Conservation (phyloP, 1,140 invertebrate genomes). For the Halictus rubicundus region DNA sequence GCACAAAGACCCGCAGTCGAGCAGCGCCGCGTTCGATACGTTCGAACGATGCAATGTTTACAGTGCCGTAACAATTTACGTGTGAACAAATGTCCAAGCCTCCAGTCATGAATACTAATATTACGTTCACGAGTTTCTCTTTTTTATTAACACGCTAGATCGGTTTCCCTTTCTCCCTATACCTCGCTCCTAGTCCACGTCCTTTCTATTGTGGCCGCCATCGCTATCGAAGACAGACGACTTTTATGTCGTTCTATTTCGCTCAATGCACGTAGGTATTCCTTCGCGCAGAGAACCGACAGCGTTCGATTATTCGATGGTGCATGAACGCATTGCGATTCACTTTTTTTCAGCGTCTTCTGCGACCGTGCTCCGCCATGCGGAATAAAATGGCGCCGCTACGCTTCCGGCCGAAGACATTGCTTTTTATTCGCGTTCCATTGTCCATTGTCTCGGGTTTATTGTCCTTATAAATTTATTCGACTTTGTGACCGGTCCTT, state of each 20-base stretch:
- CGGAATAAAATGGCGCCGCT: neutral
- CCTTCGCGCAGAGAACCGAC: neutral
- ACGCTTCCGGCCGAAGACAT: neutral
- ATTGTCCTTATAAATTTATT: neutral
- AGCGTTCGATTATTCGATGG: neutral
- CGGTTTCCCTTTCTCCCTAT: neutral
- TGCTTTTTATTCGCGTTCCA: neutral
- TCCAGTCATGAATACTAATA: neutral
- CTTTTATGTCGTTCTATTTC: neutral
- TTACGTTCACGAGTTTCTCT: slow-evolving; percentile 20
- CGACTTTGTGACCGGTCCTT: neutral
- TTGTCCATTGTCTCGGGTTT: neutral
- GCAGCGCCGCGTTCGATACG: no score
- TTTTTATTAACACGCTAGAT: neutral
- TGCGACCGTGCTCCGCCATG: neutral
- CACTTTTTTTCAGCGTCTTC: neutral
- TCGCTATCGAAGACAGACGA: neutral
- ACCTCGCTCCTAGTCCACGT: neutral
- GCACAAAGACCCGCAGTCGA: no score
- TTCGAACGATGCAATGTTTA: no score
- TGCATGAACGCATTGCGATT: neutral
- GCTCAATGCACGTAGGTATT: neutral
- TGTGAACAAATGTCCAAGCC: neutral
- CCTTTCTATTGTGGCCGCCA: slow-evolving; percentile 10
- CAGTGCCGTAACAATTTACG: no score